A percentile compares a stretch with the other conserved stretches of the same genome.
Conservation (phyloP, 2,797 vertebrate species). For the Geotrypetes seraphini region DNA sequence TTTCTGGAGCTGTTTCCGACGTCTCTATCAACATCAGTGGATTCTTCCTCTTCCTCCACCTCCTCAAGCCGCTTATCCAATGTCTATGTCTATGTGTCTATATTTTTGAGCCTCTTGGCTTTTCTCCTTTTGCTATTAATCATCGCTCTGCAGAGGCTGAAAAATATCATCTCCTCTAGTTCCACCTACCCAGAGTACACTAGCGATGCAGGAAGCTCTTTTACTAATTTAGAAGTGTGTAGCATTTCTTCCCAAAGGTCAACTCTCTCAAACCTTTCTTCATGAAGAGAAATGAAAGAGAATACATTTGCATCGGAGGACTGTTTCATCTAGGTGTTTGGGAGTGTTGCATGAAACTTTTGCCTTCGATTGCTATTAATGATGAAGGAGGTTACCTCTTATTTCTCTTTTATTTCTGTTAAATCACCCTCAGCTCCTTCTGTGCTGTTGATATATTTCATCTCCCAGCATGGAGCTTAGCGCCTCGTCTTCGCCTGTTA, state of each 20-base stretch:
- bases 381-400: constrained; percentile 15
- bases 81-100: constrained; percentile 86
- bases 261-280: constrained; percentile 74
- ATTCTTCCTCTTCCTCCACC: constrained; percentile 48
- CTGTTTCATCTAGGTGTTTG: constrained; percentile 2
- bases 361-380: constrained; percentile 20
- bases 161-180: constrained; percentile 90
- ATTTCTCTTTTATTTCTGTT: constrained; percentile 10
- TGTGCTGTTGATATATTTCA: constrained; percentile 15
- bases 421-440: constrained; percentile 10
- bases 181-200: constrained; percentile 82
- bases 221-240: constrained; percentile 94
- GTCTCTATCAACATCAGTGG: constrained; percentile 71
- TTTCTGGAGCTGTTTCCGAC: constrained; percentile 79
- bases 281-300: constrained; percentile 36
- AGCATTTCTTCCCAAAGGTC: constrained; percentile 86
- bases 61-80: constrained; percentile 61
- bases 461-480: constrained; percentile 9
- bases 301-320: background rate
- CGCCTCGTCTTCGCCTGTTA: background rate
- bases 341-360: constrained; percentile 17
- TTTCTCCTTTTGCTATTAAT: constrained; percentile 86
- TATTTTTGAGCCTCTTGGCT: constrained; percentile 86
- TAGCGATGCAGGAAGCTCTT: constrained; percentile 83
- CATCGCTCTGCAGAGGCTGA: constrained; percentile 90